Percentiles rank a stretch among this genome's conserved stretches.
Evolutionary conservation across 2,797 vertebrate species (phyloP).

Genomic region (Prunella strophiata): DNA sequence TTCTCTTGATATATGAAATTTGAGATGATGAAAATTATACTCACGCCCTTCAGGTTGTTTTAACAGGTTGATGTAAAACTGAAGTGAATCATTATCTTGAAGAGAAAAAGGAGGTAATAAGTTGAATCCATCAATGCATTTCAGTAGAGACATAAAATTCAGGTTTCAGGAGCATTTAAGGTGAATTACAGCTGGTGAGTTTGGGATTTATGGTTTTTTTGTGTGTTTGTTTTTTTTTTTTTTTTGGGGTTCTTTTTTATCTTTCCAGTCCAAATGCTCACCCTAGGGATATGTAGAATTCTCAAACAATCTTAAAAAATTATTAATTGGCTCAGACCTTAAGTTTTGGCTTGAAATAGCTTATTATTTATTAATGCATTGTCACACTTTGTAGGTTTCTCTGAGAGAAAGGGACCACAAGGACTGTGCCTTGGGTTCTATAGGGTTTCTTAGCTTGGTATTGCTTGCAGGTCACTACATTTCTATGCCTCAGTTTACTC

Average conservation of each 20-base stretch:
- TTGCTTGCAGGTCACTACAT: background rate
- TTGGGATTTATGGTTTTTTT: background rate
- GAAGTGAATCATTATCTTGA: background rate
- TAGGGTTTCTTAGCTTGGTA: background rate
- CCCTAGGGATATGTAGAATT: background rate
- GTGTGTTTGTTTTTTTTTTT: accelerated
- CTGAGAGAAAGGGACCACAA: background rate
- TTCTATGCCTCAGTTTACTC: background rate
- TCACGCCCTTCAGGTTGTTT: background rate
- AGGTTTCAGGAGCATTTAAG: background rate
- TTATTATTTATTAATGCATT: background rate
- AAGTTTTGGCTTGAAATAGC: background rate
- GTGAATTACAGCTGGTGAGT: background rate
- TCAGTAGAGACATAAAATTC: background rate
- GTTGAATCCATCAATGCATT: background rate
- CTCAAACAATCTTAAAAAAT: background rate
- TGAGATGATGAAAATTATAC: background rate
- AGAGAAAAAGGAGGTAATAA: background rate
- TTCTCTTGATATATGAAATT: background rate
- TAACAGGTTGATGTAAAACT: background rate
- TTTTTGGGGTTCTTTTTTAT: background rate
- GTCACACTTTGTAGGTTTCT: background rate
- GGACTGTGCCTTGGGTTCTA: background rate
- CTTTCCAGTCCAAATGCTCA: background rate
- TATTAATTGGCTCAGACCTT: background rate